These are phyloP conservation scores for Myotis lucifugus DNA, from an alignment of 2,113 vertebrate species.

Conservation along the genomic window DNA sequence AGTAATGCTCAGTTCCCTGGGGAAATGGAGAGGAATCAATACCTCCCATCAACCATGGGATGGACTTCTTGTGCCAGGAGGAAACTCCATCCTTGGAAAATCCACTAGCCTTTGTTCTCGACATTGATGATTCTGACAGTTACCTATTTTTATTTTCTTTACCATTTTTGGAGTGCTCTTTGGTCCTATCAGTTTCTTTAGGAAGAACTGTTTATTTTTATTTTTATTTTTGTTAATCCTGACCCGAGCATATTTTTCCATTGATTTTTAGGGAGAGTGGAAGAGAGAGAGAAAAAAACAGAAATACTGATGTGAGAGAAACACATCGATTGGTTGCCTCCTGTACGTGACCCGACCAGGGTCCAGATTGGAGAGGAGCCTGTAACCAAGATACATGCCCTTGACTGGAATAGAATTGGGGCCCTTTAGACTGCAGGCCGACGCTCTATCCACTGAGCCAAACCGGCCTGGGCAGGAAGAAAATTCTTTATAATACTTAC, in stretches of 20 bases:
- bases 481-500: neutral
- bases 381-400: too few relatives aligned
- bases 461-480: neutral
- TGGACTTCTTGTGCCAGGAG: neutral
- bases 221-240: too few relatives aligned
- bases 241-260: too few relatives aligned
- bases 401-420: too few relatives aligned
- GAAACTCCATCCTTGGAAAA: neutral
- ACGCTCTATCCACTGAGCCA: too few relatives aligned
- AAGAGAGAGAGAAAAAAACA: too few relatives aligned
- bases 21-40: neutral
- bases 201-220: neutral
- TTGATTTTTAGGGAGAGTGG: too few relatives aligned
- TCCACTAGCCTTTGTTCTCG: neutral
- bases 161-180: neutral
- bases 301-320: too few relatives aligned
- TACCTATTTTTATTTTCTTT: neutral
- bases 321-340: too few relatives aligned
- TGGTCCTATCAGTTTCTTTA: neutral
- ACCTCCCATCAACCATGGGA: neutral
- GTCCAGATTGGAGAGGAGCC: too few relatives aligned
- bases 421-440: too few relatives aligned
- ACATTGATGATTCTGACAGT: neutral
- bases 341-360: too few relatives aligned
- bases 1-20: neutral